Evolutionary conservation across 2,113 vertebrate species (phyloP).

Genomic region (Sula dactylatra): DNA sequence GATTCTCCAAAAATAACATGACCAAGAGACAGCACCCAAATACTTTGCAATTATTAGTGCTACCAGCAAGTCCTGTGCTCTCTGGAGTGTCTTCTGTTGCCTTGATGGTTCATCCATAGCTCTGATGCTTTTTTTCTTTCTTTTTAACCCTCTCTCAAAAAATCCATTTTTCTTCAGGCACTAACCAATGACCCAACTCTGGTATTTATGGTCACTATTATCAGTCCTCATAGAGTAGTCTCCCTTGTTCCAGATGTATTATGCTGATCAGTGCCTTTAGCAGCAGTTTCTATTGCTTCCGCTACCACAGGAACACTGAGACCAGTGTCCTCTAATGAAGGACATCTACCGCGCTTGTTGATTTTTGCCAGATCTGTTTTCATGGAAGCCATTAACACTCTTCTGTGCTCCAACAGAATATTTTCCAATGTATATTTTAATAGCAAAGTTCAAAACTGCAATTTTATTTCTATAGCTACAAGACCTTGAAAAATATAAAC

Average conservation of each 20-base stretch:
- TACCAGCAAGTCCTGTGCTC: not conserved
- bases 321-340: not conserved
- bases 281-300: not conserved
- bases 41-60: no score
- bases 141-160: not conserved
- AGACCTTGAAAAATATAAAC: slow-evolving; percentile 32
- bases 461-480: slow-evolving; percentile 53
- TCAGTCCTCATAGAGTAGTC: not conserved
- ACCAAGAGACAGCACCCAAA: not conserved
- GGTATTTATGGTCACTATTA: not conserved
- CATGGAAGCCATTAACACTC: not conserved
- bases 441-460: not conserved
- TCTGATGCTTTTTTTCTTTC: not conserved
- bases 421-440: slow-evolving; percentile 25
- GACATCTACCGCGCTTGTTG: not conserved
- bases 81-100: not conserved
- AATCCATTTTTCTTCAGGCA: not conserved
- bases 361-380: not conserved
- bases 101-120: not conserved
- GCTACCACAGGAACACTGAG: not conserved
- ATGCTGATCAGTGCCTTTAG: not conserved
- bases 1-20: not conserved
- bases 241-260: not conserved
- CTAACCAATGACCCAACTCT: not conserved
- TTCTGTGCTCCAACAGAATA: not conserved